These are phyloP conservation scores for Amiota minor DNA, from an alignment of 2,888 invertebrate species.

Conservation along the genomic window DNA sequence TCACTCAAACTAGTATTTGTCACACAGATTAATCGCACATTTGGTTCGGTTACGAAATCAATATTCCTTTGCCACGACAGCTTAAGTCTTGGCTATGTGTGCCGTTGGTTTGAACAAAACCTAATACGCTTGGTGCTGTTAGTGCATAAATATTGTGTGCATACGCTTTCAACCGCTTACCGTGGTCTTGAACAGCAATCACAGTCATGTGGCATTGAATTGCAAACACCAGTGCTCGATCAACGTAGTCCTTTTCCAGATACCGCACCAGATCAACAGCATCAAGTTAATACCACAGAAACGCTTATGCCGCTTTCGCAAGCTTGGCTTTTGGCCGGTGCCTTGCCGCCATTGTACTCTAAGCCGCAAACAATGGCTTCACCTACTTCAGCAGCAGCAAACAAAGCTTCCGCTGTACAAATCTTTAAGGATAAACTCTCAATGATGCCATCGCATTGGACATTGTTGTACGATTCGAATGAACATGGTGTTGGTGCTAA, in stretches of 20 bases:
- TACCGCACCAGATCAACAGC: conserved; percentile 42
- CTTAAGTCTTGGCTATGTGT: conserved; percentile 83
- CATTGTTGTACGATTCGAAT: conserved; percentile 85
- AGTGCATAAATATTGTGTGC: conserved; percentile 79
- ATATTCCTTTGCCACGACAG: conserved; percentile 86
- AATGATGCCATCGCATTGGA: conserved; percentile 87
- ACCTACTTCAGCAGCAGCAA: conserved; percentile 53
- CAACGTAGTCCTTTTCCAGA: conserved; percentile 74
- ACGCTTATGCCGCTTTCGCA: conserved; percentile 78
- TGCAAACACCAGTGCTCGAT: conserved; percentile 84
- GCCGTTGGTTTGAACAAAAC: conserved; percentile 87
- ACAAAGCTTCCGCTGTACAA: conserved; percentile 71
- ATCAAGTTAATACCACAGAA: conserved; percentile 53
- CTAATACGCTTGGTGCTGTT: conserved; percentile 84
- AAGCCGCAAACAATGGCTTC: conserved; percentile 71
- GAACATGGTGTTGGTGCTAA: conserved; percentile 92
- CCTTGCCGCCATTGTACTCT: conserved; percentile 77
- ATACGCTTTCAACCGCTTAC: conserved; percentile 75
- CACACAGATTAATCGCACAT: conserved; percentile 79
- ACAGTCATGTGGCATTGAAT: conserved; percentile 77
- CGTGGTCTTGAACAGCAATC: conserved; percentile 74
- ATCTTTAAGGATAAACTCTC: conserved; percentile 80
- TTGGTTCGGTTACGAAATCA: conserved; percentile 82
- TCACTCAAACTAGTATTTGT: neutral
- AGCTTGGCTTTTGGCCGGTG: conserved; percentile 82